phyloP scores from a whole-genome alignment of 2,888 invertebrate genomes.

The Hylaea fasciaria region DNA sequence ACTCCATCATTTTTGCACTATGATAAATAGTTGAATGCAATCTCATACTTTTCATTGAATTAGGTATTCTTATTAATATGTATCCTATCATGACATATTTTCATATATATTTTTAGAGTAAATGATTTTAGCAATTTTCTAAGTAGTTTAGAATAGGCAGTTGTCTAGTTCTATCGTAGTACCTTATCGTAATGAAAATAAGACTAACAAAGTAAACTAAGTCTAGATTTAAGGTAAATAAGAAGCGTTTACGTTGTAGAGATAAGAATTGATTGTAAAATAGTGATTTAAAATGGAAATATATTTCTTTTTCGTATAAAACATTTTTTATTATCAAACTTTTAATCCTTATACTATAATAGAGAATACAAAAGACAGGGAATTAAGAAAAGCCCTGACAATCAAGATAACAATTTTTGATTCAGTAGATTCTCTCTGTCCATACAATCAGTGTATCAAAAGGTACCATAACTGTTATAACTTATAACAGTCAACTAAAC shows the following conservation, averaged over 20 bases:
- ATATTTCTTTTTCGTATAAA: constrained; percentile 59
- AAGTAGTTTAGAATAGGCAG: constrained; percentile 26
- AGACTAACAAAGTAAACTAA: constrained; percentile 50
- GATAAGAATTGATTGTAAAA: constrained; percentile 50
- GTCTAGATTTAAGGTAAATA: constrained; percentile 33
- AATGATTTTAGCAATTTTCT: constrained; percentile 8
- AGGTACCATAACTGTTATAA: too few relatives aligned
- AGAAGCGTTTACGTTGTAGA: constrained; percentile 40
- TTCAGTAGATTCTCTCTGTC: too few relatives aligned
- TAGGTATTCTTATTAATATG: too few relatives aligned
- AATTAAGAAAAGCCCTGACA: too few relatives aligned
- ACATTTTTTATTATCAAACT: constrained; percentile 34
- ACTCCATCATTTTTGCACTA: neutral
- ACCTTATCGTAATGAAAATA: constrained; percentile 46
- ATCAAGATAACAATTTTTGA: too few relatives aligned
- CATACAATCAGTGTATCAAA: too few relatives aligned
- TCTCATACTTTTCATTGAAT: constrained; percentile 15
- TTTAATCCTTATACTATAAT: too few relatives aligned
- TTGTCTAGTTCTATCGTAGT: constrained; percentile 36
- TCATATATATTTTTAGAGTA: constrained; percentile 27
- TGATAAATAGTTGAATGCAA: neutral
- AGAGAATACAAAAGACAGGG: too few relatives aligned
- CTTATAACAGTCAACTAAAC: too few relatives aligned
- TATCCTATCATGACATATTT: constrained; percentile 16
- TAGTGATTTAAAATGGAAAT: constrained; percentile 58